These are phyloP conservation scores for Bombylius discolor DNA, from an alignment of 2,888 invertebrate species.

Conservation along the genomic window DNA sequence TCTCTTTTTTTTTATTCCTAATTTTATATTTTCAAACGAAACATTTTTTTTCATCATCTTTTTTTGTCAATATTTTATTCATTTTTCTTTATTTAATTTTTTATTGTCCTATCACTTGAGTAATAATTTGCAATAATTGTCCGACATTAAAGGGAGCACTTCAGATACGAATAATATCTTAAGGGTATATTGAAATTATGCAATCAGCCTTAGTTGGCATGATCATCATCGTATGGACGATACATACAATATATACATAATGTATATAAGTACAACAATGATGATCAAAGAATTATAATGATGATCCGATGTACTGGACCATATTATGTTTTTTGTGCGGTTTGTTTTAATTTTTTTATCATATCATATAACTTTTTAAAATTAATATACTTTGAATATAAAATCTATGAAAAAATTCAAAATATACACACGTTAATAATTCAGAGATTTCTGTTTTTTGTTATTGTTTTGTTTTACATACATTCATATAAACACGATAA, in stretches of 20 bases:
- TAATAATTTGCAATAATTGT: slow-evolving; percentile 1
- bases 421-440: too few relatives aligned
- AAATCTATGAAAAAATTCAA: too few relatives aligned
- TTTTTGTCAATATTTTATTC: background rate
- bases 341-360: background rate
- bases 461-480: too few relatives aligned
- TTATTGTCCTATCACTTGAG: background rate
- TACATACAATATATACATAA: too few relatives aligned
- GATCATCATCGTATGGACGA: background rate
- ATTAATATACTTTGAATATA: too few relatives aligned
- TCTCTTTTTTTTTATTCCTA: background rate
- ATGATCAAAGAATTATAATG: background rate
- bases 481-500: too few relatives aligned
- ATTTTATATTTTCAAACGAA: background rate
- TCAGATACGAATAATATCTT: slow-evolving; percentile 26
- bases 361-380: too few relatives aligned
- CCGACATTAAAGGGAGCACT: slow-evolving; percentile 6
- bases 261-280: background rate
- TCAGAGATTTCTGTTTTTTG: too few relatives aligned
- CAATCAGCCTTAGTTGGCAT: slow-evolving; percentile 29
- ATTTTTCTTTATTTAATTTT: background rate
- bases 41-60: background rate
- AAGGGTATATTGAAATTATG: slow-evolving; percentile 35
- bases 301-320: background rate
- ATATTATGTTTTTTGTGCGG: background rate